phyloP scores from a whole-genome alignment of 2,797 vertebrate species.

The Spatula versicolor region DNA sequence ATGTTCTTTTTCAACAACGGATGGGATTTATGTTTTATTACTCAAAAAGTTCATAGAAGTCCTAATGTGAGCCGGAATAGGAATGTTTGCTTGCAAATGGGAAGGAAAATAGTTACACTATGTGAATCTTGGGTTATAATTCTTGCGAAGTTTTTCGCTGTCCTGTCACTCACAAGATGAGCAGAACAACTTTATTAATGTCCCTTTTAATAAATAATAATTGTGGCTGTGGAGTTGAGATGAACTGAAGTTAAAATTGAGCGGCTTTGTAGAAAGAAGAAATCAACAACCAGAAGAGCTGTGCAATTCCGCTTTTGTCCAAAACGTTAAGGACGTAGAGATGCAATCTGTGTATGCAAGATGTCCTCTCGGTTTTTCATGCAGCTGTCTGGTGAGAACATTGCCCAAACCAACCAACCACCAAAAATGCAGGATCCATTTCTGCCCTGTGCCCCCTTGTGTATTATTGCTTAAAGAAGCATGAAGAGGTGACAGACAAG shows the following conservation, averaged over 20 bases:
- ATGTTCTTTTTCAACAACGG: not conserved
- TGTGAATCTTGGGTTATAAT: not conserved
- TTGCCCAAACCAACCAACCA: not conserved
- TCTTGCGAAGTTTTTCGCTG: not conserved
- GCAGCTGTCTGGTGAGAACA: not conserved
- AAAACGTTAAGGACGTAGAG: not conserved
- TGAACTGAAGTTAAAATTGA: not conserved
- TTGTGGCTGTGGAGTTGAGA: not conserved
- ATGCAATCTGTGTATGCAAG: not conserved
- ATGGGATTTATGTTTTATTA: not conserved
- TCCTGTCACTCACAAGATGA: not conserved
- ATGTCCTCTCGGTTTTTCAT: not conserved
- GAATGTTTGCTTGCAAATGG: not conserved
- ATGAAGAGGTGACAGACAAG: not conserved
- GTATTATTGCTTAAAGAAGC: not conserved
- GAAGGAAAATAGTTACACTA: not conserved
- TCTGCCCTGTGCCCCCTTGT: fast-evolving
- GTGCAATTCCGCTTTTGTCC: not conserved
- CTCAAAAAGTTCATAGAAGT: not conserved
- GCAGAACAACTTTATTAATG: not conserved
- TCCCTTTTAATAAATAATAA: not conserved
- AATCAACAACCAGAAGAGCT: not conserved
- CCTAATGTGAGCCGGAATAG: not conserved
- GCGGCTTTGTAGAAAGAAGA: not conserved
- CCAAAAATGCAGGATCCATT: not conserved